Evolutionary conservation across 2,797 vertebrate species (phyloP).

Genomic region (Helarctos malayanus): DNA sequence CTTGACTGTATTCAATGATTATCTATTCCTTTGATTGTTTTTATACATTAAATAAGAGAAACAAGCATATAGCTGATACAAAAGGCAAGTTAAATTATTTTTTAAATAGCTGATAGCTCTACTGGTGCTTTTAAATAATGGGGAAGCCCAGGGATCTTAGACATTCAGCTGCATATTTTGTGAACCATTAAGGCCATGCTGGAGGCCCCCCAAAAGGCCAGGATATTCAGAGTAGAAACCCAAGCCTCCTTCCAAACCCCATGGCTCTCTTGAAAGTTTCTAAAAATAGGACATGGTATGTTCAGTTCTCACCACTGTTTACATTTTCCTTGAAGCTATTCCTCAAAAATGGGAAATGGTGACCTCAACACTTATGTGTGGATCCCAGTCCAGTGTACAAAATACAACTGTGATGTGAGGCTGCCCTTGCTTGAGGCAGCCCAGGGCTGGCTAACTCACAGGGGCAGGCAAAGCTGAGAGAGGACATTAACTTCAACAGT

Average conservation of each 20-base stretch:
- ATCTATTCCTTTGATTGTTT: background rate
- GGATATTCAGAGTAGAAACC: background rate
- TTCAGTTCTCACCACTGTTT: background rate
- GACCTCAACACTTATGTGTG: background rate
- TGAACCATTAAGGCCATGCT: background rate
- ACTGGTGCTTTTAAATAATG: background rate
- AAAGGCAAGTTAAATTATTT: background rate
- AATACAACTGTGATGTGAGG: background rate
- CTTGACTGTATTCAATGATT: background rate
- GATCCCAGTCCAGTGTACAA: background rate
- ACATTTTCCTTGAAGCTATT: background rate
- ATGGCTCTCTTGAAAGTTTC: background rate
- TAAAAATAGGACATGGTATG: background rate
- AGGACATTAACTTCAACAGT: background rate
- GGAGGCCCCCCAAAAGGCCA: background rate
- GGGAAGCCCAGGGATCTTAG: background rate
- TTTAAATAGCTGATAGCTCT: background rate
- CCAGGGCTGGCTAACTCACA: background rate
- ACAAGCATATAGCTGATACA: background rate
- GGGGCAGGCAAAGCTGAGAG: background rate
- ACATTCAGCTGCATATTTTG: background rate
- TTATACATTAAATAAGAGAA: slow-evolving; percentile 8
- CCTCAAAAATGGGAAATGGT: background rate
- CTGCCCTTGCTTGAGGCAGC: background rate
- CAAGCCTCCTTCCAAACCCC: background rate